Conservation (phyloP, 2,888 invertebrate genomes). For the Cephus runcator region DNA sequence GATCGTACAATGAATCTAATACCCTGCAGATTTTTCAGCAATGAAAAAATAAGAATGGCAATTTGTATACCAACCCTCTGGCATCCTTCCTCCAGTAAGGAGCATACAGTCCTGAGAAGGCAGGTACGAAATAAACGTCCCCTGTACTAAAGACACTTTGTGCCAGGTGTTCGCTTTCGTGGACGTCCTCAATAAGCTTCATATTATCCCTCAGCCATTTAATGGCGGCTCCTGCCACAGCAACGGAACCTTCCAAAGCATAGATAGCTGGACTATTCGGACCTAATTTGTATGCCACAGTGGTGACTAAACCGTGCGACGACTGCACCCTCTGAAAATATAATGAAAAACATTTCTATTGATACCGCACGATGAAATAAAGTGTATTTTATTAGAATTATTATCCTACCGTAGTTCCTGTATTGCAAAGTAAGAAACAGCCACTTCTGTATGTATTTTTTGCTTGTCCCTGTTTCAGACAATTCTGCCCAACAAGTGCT, state of each 20-base stretch:
- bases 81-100: constrained; percentile 99
- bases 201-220: constrained; percentile 95
- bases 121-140: constrained; percentile 98
- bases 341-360: not conserved
- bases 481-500: constrained; percentile 91
- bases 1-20: not conserved
- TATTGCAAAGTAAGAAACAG: constrained; percentile 95
- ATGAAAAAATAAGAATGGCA: not conserved
- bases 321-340: constrained; percentile 79
- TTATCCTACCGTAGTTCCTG: constrained; percentile 76
- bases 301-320: constrained; percentile 87
- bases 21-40: not conserved
- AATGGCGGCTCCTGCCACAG: constrained; percentile 91
- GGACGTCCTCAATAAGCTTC: constrained; percentile 81
- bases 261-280: constrained; percentile 83
- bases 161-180: constrained; percentile 76
- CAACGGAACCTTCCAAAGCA: constrained; percentile 97
- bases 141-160: constrained; percentile 86
- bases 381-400: not conserved
- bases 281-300: constrained; percentile 92
- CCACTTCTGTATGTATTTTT: constrained; percentile 97
- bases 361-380: not conserved
- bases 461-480: constrained; percentile 86
- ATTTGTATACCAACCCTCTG: constrained; percentile 74
- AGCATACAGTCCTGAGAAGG: constrained; percentile 95